phyloP scores from a whole-genome alignment of 2,888 invertebrate species.

The Pediacus dermestoides region DNA sequence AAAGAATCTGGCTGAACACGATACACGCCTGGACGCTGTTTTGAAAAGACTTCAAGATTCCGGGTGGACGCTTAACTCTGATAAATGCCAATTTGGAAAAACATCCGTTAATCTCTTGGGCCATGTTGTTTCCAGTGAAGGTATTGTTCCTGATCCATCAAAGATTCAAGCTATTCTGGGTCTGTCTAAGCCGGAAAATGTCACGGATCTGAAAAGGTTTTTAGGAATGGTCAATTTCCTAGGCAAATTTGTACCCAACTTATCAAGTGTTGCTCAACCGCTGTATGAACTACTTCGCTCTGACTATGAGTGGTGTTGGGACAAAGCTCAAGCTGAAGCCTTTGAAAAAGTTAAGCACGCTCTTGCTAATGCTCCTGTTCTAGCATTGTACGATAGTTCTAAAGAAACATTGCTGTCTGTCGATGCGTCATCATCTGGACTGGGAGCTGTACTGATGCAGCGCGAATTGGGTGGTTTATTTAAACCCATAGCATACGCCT shows the following conservation, averaged over 20 bases:
- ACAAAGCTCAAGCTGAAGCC: slow-evolving; percentile 8
- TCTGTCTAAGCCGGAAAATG: neutral
- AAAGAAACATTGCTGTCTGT: slow-evolving; percentile 12
- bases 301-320: slow-evolving; percentile 10
- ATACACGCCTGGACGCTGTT: slow-evolving; percentile 19
- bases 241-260: slow-evolving; percentile 5
- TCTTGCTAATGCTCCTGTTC: slow-evolving; percentile 13
- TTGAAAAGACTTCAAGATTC: slow-evolving; percentile 19
- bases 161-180: slow-evolving; percentile 1
- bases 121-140: slow-evolving; percentile 24
- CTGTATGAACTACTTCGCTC: slow-evolving; percentile 11
- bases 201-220: slow-evolving; percentile 1
- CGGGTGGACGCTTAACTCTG: slow-evolving; percentile 24
- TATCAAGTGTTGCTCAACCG: slow-evolving; percentile 10
- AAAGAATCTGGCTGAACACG: slow-evolving; percentile 26
- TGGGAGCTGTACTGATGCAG: slow-evolving; percentile 11
- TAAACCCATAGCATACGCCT: slow-evolving; percentile 17
- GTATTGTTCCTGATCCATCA: slow-evolving; percentile 9
- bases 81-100: slow-evolving; percentile 25
- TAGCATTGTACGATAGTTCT: slow-evolving; percentile 13
- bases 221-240: slow-evolving; percentile 7
- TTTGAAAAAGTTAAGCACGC: slow-evolving; percentile 10
- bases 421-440: slow-evolving; percentile 14
- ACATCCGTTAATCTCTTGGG: slow-evolving; percentile 30
- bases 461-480: no score